Conservation (phyloP, 2,113 vertebrate species). For the Nothoprocta pentlandii region DNA sequence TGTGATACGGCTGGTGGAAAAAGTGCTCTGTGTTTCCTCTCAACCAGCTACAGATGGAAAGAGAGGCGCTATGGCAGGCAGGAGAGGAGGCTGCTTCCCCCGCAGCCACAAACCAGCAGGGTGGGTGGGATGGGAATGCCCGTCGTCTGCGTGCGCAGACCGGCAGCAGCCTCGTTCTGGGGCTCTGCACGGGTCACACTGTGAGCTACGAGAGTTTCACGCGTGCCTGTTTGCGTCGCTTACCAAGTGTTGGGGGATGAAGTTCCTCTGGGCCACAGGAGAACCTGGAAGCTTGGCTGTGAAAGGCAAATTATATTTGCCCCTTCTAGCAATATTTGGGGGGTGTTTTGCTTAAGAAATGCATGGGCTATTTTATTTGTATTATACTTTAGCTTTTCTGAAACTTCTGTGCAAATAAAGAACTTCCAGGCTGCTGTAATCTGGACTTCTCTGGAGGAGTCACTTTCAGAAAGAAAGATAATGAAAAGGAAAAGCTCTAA, state of each 20-base stretch:
- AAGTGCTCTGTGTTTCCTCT: background rate
- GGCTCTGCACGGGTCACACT: background rate
- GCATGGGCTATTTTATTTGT: background rate
- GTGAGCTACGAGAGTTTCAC: background rate
- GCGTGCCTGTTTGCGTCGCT: background rate
- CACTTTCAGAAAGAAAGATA: background rate
- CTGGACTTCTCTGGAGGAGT: background rate
- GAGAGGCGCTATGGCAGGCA: background rate
- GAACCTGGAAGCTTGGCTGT: background rate
- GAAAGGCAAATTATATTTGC: background rate
- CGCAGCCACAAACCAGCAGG: background rate
- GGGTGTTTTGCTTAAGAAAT: background rate
- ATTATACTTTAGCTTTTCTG: background rate
- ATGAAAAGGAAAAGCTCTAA: slow-evolving; percentile 5
- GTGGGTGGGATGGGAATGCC: background rate
- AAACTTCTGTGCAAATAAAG: background rate
- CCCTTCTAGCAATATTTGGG: background rate
- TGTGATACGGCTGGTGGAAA: background rate
- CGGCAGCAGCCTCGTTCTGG: background rate
- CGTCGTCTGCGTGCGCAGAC: background rate
- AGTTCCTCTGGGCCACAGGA: background rate
- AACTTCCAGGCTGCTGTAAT: background rate
- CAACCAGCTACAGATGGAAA: background rate
- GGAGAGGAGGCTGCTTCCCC: background rate
- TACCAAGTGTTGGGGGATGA: background rate